Evolutionary conservation across 2,797 vertebrate species (phyloP), one percentile per base, ranked within the genome.

Genomic region (Halcyon smyrnensis): DNA sequence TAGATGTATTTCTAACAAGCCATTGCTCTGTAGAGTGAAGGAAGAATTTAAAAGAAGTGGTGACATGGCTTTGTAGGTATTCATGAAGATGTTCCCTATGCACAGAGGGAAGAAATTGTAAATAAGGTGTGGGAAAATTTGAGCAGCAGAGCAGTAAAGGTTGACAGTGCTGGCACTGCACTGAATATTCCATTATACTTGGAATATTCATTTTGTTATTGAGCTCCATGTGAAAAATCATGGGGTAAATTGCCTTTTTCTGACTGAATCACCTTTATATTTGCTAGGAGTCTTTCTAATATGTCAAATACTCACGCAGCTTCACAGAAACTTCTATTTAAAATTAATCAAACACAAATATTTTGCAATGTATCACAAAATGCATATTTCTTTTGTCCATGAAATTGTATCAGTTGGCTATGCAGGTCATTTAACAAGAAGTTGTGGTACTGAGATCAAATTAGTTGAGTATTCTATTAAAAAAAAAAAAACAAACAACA

Each of bases 1-100:
- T 16, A 89, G 69, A 63, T 62, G 37, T 64, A 48, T 78, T 83
- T 78, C 83, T 84, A 89, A 89, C 62, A 68, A 85, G 87, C 15
- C 17, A 16, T 8, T 68, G 34, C 57, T 84, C 23, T 43, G 57
- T 18, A 43, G 24, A 79, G 13, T 0, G 15, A 87, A 71, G 56
- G 32, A 51, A 82, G 50, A 69, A 75, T 83, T 74, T 77, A 75
- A 95, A 94, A 92, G 78, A 70, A 76, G 48, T 21, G 21, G 43
- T 83, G 71, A 59, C 60, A 87, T 70, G 68, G 75, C 64, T 96
- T 94, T 95, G 89, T 92, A 87, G 75, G 85, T 89, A 89, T 91
- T 91, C 84, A 95, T 89, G 71, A 84, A 88, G 65, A 70, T 43
- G 59, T 85, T 93, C 68, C 81, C 68, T 63, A 39, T 79, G 81